Evolutionary conservation across 1,140 invertebrate genomes (phyloP).

Genomic region (Neodiprion lecontei): DNA sequence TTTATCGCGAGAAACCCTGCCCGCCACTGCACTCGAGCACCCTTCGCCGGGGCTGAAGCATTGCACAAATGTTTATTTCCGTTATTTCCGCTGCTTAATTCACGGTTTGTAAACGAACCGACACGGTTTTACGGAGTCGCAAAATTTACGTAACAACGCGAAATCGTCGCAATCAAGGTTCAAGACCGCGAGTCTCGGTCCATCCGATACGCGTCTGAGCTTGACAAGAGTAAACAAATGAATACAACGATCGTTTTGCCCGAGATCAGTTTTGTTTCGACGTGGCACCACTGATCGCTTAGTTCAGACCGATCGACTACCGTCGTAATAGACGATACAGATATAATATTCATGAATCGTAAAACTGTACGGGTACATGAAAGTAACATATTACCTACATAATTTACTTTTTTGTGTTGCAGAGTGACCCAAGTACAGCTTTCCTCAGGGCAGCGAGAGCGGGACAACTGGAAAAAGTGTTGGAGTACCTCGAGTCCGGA

Average conservation of each 20-base stretch:
- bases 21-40: not conserved
- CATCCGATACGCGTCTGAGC: no score
- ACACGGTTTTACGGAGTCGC: not conserved
- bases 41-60: not conserved
- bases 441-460: constrained; percentile 95
- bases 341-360: no score
- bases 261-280: no score
- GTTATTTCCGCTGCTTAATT: no score
- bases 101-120: no score
- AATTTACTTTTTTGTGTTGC: constrained; percentile 56
- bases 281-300: no score
- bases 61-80: not conserved
- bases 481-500: constrained; percentile 91
- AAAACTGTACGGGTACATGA: no score
- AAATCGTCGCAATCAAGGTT: not conserved
- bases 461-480: constrained; percentile 93
- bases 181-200: not conserved
- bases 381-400: not conserved
- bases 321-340: no score
- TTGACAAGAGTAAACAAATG: no score
- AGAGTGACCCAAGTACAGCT: constrained; percentile 83
- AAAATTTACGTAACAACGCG: not conserved
- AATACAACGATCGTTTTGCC: no score
- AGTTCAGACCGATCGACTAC: no score
- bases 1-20: not conserved